phyloP scores from a whole-genome alignment of 2,113 vertebrate species.

The Aepyceros melampus region DNA sequence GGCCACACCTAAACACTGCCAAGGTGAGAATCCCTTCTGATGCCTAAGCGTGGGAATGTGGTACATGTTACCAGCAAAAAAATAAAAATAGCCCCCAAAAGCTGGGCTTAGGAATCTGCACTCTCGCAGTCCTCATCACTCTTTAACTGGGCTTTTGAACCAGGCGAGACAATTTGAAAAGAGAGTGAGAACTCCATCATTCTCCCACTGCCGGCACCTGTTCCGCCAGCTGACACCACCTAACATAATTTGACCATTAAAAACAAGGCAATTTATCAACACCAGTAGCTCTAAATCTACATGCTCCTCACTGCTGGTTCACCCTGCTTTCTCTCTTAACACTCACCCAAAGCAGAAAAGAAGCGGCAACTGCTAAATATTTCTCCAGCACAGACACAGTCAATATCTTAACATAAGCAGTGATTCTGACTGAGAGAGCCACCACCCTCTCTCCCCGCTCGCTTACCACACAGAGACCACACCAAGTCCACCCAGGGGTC shows the following conservation, averaged over 20 bases:
- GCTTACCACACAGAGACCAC: not conserved
- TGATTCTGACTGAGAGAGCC: not conserved
- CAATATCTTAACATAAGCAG: not conserved
- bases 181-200: not conserved
- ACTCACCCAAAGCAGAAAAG: not conserved
- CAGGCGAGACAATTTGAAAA: not conserved
- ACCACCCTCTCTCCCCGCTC: not conserved
- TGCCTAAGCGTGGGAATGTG: not conserved
- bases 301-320: not conserved
- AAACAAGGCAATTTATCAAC: not conserved
- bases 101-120: not conserved
- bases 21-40: not conserved
- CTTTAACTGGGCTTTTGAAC: not conserved
- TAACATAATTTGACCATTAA: not conserved
- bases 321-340: not conserved
- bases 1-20: slow-evolving; percentile 57
- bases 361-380: not conserved
- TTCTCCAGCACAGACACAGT: not conserved
- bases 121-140: not conserved
- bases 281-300: not conserved
- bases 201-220: slow-evolving; percentile 15
- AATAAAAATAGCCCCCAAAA: not conserved
- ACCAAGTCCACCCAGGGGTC: not conserved
- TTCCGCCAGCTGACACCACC: not conserved
- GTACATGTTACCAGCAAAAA: not conserved